phyloP scores from a whole-genome alignment of 2,888 invertebrate genomes.

The Gastracanthus pulcherrimus region DNA sequence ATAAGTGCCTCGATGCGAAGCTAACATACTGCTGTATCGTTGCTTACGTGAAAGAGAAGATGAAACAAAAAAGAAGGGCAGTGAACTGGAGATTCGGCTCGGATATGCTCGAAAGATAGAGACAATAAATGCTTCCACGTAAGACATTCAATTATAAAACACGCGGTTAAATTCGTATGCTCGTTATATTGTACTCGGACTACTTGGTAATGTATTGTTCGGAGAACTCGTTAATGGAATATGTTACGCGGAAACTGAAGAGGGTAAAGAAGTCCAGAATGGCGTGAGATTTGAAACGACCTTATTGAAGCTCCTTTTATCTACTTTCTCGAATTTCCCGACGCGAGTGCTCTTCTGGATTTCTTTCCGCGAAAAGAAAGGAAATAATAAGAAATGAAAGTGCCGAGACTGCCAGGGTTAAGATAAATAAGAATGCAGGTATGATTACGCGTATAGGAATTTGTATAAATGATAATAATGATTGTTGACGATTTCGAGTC shows the following conservation, averaged over 20 bases:
- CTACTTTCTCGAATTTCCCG: neutral
- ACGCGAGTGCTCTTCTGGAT: neutral
- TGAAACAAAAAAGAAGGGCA: neutral
- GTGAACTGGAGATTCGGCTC: neutral
- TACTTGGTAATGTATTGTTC: constrained; percentile 3
- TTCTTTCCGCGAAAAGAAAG: neutral
- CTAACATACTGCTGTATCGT: constrained; percentile 40
- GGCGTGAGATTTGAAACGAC: too few species aligned
- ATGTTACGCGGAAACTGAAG: too few species aligned
- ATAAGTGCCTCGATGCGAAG: constrained; percentile 48
- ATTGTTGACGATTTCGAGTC: constrained; percentile 50
- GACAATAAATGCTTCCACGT: constrained; percentile 54
- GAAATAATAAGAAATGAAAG: constrained; percentile 6
- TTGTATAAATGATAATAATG: constrained; percentile 9
- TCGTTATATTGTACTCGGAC: neutral
- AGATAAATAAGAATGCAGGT: neutral
- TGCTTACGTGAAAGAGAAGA: constrained; percentile 16
- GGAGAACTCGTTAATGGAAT: too few species aligned
- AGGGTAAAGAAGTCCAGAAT: too few species aligned
- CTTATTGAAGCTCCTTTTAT: too few species aligned
- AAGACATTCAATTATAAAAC: constrained; percentile 49
- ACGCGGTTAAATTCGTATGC: neutral
- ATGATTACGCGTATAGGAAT: neutral
- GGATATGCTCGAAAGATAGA: constrained; percentile 27
- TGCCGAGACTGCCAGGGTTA: constrained; percentile 34